Base-by-base conservation (phyloP, 2,797 vertebrate genomes). In the Selene dorsalis region DNA sequence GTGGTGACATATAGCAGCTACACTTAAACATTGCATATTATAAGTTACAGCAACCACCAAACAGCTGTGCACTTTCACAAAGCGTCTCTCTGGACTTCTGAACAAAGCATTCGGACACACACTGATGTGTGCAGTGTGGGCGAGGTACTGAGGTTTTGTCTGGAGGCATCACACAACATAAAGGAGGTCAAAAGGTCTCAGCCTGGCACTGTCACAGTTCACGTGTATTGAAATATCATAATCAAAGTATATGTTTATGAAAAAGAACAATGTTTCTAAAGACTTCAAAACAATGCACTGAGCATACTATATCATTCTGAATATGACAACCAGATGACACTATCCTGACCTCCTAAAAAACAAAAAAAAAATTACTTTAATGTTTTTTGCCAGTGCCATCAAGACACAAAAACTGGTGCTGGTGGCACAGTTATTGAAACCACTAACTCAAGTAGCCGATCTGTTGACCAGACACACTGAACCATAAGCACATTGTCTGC, bases 1-100 rank as follows among this genome's bases (percentile, higher is more conserved):
- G 86, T 80, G 79, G 86, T 75, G 82, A 82, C 75, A 76, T 77
- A 83, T n/a, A 85, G 58, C 72, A 84, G 75, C 59, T 66, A 79
- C 24, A 16, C 62, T 70, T 82, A 77, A 79, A 79, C 53, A 75
- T 62, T 58, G 45, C 75, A 84, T 82, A 80, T 74, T 77, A 83
- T 80, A 78, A 68, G 69, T 77, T 74, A 68, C 35, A 68, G 61
- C 38, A 74, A 75, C 67, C 81, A 35, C 79, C 24, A 65, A 35
- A 73, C 28, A 63, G 45, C 53, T 50, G 75, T 82, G 68, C 24
- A 75, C 79, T 81, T 72, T 63, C 39, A 69, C 28, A 47, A 14
- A 35, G 20, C 18, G 50, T n/a, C 64, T 20, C 24, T 63, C 43
- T 59, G 74, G 65, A 72, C 52, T 30, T 57, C 22, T 47, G 57